Base-by-base conservation (phyloP, 1,140 invertebrate species). In the Papilio polyxenes region DNA sequence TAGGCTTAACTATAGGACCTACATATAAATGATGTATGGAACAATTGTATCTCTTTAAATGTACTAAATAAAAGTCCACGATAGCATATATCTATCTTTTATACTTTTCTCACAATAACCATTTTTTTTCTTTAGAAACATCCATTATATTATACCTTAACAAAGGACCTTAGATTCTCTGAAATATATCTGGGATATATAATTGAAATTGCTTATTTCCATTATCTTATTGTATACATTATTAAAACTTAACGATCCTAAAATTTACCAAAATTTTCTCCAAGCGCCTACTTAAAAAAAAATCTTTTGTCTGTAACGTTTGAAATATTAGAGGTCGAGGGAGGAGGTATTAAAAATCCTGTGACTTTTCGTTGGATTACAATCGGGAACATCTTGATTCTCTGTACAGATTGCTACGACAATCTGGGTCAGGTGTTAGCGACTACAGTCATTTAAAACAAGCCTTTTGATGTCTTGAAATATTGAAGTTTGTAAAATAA, bases 401-500 rank as follows among this genome's bases (percentile, higher is more conserved):
- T 65, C 62, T 31, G 56, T 59, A 11, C 9, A 65, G 9, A 65
- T 65, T 31, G 62, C 56, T 65, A 9, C 8, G 20, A 65, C 62
- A 65, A 65, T 65, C 62, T 65, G 62, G 62, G 62, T 65, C 62
- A 65, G 20, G 31, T 65, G 9, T 65, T 65, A 65, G 31, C 20
- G 62, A 11, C 3, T 65, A n/a, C 5, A 53, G 6, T 53, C 10
- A 65, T 23, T 31, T 23, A 31, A 65, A 65, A 23, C 10, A 65
- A 31, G 20, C 62, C 23, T 10, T 65, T 65, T 65, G 2, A 65
- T 31, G 56, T 3, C 6, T 59, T 59, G 2, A 23, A 11, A 31
- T 65, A 65, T 65, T 65, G 62, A 59, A 44, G 40, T 59, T n/a
- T 59, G 11, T 15, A 37, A 31, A 37, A 72, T 72, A 72, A 31